Conservation (phyloP, 2,113 vertebrate genomes). For the Erpornis zantholeuca region DNA sequence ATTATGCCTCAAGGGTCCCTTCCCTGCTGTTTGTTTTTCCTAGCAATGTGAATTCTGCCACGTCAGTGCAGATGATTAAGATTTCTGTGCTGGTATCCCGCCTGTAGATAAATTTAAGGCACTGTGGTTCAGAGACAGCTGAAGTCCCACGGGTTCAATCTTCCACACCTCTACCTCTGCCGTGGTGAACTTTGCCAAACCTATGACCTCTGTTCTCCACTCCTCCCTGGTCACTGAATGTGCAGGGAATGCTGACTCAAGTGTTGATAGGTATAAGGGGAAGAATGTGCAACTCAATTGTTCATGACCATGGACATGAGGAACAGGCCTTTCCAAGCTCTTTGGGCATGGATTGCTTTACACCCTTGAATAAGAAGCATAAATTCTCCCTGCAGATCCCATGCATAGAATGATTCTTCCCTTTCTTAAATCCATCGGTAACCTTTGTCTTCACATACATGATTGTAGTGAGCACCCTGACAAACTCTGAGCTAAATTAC, state of each 20-base stretch:
- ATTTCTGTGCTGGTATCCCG: neutral
- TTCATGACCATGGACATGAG: neutral
- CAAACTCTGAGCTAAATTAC: neutral
- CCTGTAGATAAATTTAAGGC: neutral
- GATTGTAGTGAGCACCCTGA: neutral
- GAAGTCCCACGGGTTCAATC: neutral
- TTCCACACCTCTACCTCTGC: neutral
- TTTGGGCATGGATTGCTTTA: neutral
- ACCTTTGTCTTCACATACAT: neutral
- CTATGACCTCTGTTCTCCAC: neutral
- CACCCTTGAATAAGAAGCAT: neutral
- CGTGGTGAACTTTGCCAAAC: neutral
- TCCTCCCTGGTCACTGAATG: neutral
- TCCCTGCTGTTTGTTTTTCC: neutral
- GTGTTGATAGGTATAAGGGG: neutral
- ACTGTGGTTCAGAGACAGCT: neutral
- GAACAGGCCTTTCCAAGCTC: neutral
- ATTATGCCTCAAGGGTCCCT: neutral
- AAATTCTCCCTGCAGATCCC: neutral
- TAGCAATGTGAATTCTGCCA: neutral
- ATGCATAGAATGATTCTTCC: neutral
- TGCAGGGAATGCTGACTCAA: neutral
- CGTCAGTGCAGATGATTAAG: neutral
- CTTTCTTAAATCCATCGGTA: neutral
- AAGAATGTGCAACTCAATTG: neutral